phyloP scores from a whole-genome alignment of 1,140 invertebrate species.

The Papilio dardanus region DNA sequence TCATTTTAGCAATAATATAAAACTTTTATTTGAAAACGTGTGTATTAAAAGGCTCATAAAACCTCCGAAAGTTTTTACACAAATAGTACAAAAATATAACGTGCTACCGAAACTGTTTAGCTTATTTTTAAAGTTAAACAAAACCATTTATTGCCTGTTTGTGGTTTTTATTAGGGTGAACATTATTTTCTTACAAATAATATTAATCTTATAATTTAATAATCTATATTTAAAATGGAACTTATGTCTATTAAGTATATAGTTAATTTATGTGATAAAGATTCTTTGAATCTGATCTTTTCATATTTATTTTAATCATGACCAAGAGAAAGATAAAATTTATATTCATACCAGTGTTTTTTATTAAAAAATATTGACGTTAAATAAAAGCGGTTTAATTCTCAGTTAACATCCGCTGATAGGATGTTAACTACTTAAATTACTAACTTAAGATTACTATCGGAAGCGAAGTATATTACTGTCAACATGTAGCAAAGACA shows the following conservation, averaged over 20 bases:
- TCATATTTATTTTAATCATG: no score
- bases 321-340: no score
- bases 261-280: no score
- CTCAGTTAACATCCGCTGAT: neutral
- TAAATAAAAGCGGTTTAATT: neutral
- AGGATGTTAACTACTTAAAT: conserved; percentile 45
- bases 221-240: no score
- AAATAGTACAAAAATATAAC: conserved; percentile 62
- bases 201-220: no score
- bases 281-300: no score
- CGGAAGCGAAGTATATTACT: neutral
- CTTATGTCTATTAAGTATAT: no score
- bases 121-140: conserved; percentile 26
- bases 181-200: neutral
- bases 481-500: neutral
- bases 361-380: no score
- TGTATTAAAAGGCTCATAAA: conserved; percentile 61
- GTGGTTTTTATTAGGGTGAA: no score
- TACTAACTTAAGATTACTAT: conserved; percentile 60
- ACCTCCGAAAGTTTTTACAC: conserved; percentile 49
- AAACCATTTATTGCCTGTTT: no score
- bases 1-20: conserved; percentile 49
- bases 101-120: conserved; percentile 58
- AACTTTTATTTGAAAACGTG: conserved; percentile 62
- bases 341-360: no score